phyloP scores from a whole-genome alignment of 2,888 invertebrate species.

The Drosophila nigritarsus region DNA sequence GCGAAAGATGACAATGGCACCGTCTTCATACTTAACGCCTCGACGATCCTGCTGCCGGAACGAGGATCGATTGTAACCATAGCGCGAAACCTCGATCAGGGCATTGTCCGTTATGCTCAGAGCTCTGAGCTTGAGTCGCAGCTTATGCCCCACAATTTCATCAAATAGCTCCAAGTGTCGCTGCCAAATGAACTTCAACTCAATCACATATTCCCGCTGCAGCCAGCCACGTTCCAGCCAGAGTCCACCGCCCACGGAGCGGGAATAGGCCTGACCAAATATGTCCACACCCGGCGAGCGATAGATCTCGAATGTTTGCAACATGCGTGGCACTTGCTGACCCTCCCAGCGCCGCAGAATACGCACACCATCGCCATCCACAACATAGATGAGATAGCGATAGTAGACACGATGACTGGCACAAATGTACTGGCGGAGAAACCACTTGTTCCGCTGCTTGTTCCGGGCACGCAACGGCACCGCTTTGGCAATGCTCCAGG shows the following conservation, averaged over 20 bases:
- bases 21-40: conserved; percentile 67
- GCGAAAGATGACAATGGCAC: conserved; percentile 72
- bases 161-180: conserved; percentile 87
- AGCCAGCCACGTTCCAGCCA: conserved; percentile 92
- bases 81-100: conserved; percentile 71
- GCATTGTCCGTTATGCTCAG: conserved; percentile 55
- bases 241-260: conserved; percentile 63
- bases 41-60: conserved; percentile 55
- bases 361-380: conserved; percentile 68
- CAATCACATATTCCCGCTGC: conserved; percentile 89
- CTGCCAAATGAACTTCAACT: conserved; percentile 91
- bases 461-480: conserved; percentile 83
- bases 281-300: conserved; percentile 60
- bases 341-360: conserved; percentile 81
- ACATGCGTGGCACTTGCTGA: conserved; percentile 86
- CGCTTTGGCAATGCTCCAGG: conserved; percentile 89
- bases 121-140: conserved; percentile 34
- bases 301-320: conserved; percentile 75
- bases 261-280: conserved; percentile 71
- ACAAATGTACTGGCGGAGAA: conserved; percentile 87
- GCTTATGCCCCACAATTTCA: conserved; percentile 85
- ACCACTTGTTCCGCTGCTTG: conserved; percentile 86
- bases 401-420: conserved; percentile 86
- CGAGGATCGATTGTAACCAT: conserved; percentile 65
- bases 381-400: conserved; percentile 78